phyloP scores from a whole-genome alignment of 1,140 invertebrate genomes.

The Amphibalanus amphitrite region DNA sequence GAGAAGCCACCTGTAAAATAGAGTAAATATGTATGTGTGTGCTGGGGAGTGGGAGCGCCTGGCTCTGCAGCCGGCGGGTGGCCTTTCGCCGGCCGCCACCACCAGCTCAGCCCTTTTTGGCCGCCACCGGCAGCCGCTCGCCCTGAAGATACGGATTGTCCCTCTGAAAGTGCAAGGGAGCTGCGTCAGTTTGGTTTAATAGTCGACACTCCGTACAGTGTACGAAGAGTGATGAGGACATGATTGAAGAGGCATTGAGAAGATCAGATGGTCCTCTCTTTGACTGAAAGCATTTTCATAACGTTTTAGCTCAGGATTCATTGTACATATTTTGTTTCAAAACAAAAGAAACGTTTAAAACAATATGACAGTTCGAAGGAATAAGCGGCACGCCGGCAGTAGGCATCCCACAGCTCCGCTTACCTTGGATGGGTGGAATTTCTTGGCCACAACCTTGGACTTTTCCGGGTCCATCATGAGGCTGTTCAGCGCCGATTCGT shows the following conservation, averaged over 20 bases:
- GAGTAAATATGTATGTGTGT: not conserved
- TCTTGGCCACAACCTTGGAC: constrained; percentile 53
- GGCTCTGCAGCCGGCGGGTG: too few relatives aligned
- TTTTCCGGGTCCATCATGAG: constrained; percentile 9
- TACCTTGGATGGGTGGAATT: constrained; percentile 46
- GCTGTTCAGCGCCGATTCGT: constrained; percentile 17
- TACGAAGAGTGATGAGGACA: too few relatives aligned
- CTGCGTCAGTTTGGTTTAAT: too few relatives aligned
- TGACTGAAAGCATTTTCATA: too few relatives aligned
- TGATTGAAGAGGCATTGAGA: too few relatives aligned
- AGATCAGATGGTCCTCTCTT: too few relatives aligned
- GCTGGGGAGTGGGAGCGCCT: too few relatives aligned
- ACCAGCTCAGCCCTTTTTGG: constrained; percentile 48
- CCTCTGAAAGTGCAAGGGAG: constrained; percentile 31
- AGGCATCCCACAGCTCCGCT: constrained; percentile 8
- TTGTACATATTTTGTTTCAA: too few relatives aligned
- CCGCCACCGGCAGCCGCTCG: constrained; percentile 65
- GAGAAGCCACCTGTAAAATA: not conserved
- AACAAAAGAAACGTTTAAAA: not conserved
- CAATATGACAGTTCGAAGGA: not conserved
- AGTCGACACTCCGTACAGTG: too few relatives aligned
- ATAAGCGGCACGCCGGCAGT: too few relatives aligned
- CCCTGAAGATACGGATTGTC: constrained; percentile 59
- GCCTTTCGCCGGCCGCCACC: too few relatives aligned
- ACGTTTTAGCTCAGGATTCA: too few relatives aligned